These are phyloP conservation scores for Axea sp. DNA, from an alignment of 2,888 invertebrate species.

Conservation along the genomic window DNA sequence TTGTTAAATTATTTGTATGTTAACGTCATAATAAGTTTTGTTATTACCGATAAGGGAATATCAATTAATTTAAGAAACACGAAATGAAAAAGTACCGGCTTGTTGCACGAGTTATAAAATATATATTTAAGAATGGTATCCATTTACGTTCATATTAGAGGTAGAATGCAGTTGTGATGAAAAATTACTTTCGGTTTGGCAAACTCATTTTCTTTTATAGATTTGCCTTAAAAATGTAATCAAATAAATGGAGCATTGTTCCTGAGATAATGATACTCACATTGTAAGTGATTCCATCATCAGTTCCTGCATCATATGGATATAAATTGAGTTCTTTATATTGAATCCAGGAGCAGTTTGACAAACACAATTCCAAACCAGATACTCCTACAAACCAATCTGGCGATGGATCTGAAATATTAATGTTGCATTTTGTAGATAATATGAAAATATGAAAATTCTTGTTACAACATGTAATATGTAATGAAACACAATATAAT, in stretches of 20 bases:
- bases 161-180: no score
- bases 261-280: slow-evolving; percentile 79
- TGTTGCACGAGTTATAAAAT: no score
- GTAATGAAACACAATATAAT: no score
- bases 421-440: background rate
- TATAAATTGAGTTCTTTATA: slow-evolving; percentile 90
- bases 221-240: no score
- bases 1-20: slow-evolving; percentile 19
- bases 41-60: slow-evolving; percentile 3
- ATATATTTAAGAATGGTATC: no score
- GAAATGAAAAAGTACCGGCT: no score
- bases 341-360: slow-evolving; percentile 95
- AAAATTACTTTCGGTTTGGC: no score
- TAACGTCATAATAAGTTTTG: background rate
- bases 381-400: slow-evolving; percentile 98
- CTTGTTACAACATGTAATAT: no score
- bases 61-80: no score
- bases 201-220: no score
- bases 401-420: slow-evolving; percentile 90
- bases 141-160: no score
- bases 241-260: background rate
- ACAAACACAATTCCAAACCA: slow-evolving; percentile 91
- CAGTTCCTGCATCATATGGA: slow-evolving; percentile 98
- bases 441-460: no score
- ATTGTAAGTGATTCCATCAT: slow-evolving; percentile 94